A percentile compares a stretch with the other conserved stretches of the same genome.
phyloP scores from a whole-genome alignment of 2,888 invertebrate genomes.

The Platerodrilus igneus region DNA sequence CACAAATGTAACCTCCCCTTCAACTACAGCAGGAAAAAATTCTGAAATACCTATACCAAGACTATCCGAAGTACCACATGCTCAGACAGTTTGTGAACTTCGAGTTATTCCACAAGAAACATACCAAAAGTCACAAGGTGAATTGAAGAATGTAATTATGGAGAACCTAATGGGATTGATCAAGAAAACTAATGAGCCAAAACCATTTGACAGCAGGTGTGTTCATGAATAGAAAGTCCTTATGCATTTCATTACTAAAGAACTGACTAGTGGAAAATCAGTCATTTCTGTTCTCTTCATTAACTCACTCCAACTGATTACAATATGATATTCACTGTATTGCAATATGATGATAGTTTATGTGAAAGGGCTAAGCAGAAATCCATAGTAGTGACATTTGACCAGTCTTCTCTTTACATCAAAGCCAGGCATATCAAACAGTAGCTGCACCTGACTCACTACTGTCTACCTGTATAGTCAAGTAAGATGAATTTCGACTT shows the following conservation, averaged over 20 bases:
- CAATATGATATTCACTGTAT: slow-evolving; percentile 14
- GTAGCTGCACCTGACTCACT: slow-evolving; percentile 1
- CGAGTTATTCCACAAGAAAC: neutral
- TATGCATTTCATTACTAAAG: neutral
- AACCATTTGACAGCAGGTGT: neutral
- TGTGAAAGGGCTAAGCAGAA: slow-evolving; percentile 13
- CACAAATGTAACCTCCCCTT: too few species aligned
- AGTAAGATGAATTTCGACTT: neutral
- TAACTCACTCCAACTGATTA: slow-evolving; percentile 13
- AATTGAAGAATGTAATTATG: slow-evolving; percentile 1
- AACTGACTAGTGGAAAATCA: neutral
- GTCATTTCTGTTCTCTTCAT: slow-evolving; percentile 10
- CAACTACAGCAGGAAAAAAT: too few species aligned
- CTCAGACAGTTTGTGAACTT: neutral
- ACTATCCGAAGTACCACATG: too few species aligned
- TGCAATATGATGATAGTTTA: slow-evolving; percentile 10
- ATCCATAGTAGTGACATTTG: slow-evolving; percentile 9
- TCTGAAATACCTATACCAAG: too few species aligned
- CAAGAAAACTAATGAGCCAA: neutral
- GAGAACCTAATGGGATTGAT: neutral
- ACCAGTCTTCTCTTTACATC: neutral
- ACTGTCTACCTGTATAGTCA: neutral
- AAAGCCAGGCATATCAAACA: neutral
- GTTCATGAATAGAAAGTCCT: neutral
- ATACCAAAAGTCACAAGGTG: neutral